A percentile compares a stretch with the other conserved stretches of the same genome.
phyloP scores from a whole-genome alignment of 2,113 vertebrate species.

The Toxostoma redivivum region DNA sequence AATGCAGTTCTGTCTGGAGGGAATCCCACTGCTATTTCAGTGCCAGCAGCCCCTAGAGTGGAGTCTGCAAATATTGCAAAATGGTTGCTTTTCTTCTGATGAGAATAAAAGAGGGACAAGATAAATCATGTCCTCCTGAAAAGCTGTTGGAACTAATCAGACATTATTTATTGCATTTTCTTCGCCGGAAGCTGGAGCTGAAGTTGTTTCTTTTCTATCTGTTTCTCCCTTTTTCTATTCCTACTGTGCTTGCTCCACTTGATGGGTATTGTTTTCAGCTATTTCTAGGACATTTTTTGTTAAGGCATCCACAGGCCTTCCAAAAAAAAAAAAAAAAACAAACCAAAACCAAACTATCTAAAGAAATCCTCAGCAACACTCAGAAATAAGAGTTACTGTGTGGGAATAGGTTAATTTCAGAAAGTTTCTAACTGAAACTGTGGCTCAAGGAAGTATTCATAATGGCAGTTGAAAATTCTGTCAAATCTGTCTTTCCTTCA shows the following conservation, averaged over 20 bases:
- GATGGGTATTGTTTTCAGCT: background rate
- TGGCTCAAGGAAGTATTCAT: background rate
- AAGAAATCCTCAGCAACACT: background rate
- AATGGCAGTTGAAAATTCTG: background rate
- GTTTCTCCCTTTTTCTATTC: background rate
- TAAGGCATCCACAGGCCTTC: background rate
- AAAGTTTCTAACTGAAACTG: background rate
- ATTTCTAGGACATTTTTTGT: background rate
- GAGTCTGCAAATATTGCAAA: background rate
- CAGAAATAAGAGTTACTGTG: background rate
- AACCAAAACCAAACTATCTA: background rate
- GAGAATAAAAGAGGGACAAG: background rate
- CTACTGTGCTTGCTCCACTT: background rate
- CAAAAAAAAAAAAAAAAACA: background rate
- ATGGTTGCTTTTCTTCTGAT: background rate
- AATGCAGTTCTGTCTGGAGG: background rate
- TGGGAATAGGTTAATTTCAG: background rate
- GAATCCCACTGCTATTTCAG: background rate
- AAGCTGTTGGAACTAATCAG: background rate
- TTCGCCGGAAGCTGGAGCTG: background rate
- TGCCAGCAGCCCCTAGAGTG: background rate
- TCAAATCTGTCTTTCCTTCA: background rate
- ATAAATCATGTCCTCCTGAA: background rate
- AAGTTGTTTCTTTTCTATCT: background rate
- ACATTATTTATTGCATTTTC: background rate